Evolutionary conservation across 1,140 invertebrate species (phyloP), one percentile per base, ranked within the genome.

Genomic region (Pogonognathellus flavescens): DNA sequence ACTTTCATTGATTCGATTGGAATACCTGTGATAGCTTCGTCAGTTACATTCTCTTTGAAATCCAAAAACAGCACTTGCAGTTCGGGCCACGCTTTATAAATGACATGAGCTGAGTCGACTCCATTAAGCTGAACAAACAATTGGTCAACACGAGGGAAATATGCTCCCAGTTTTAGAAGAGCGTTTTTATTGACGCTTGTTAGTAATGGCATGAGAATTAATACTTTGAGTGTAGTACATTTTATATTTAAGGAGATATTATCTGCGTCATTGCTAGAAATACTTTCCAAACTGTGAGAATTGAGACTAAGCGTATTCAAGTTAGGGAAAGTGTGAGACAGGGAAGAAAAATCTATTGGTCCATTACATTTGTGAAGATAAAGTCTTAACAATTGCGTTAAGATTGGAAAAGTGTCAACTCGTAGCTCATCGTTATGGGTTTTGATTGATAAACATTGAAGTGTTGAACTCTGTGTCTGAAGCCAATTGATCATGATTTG

Each of bases 1-100:
- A 76, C n/a, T 18, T 76, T 14, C 0, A 50, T 49, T 16, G 16
- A 9, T 18, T 76, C n/a, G 6, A 9, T 49, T 11, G 55, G 57
- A 59, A 82, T 60, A 13, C 81, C 81, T 31, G 81, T 82, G 0
- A 82, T 50, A 10, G 81, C 81, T 60, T 82, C 55, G 49, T 82
- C 59, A 49, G 53, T 62, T 9, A 41, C 81, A 82, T 62, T 62
- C n/a, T 62, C 55, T 62, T 59, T 82, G 31, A 62, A 82, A n/a
- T 82, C 81, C n/a, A 82, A 1, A 31, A 59, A 82, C 14, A 82
- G 16, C 1, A 82, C n/a, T 49, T 82, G 18, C 11, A 82, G 49
- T 1, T 82, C 49, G 5, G 81, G 81, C 81, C 81, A 82, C 1
- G 16, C 55, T 62, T 62, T 62, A n/a, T 82, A 82, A 13, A 82